Evolutionary conservation across 1,140 invertebrate genomes (phyloP).

Genomic region (Apis cerana): DNA sequence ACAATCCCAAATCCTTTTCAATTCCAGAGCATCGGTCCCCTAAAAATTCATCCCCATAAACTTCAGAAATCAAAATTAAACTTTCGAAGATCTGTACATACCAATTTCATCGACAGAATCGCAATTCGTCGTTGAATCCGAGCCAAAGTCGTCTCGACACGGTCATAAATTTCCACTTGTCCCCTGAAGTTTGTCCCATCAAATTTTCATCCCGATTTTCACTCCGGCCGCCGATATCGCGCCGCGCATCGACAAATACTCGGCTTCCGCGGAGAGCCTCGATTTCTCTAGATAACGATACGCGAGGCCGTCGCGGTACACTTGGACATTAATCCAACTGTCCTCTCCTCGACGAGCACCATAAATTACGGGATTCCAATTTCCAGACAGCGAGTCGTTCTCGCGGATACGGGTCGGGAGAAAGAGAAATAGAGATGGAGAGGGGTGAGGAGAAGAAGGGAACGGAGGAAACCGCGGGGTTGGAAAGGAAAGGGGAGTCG

Average conservation of each 20-base stretch:
- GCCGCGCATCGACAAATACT: slow-evolving; percentile 15
- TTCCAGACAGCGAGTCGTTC: slow-evolving; percentile 62
- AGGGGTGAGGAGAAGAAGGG: not conserved
- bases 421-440: not conserved
- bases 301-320: slow-evolving; percentile 18
- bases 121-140: not conserved
- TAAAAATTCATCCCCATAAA: no score
- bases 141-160: not conserved
- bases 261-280: slow-evolving; percentile 23
- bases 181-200: not conserved
- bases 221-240: not conserved
- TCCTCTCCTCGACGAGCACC: slow-evolving; percentile 54
- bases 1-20: no score
- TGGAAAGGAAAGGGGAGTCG: slow-evolving; percentile 23
- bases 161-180: slow-evolving; percentile 8
- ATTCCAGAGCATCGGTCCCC: no score
- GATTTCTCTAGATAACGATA: slow-evolving; percentile 48
- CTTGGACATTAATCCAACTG: slow-evolving; percentile 68
- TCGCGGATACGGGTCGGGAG: not conserved
- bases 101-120: not conserved
- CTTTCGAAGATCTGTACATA: not conserved
- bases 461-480: slow-evolving; percentile 31
- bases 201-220: not conserved
- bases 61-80: not conserved
- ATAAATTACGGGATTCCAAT: slow-evolving; percentile 74